These are phyloP conservation scores for Sinosuthora webbiana DNA, from an alignment of 2,113 vertebrate genomes.

Conservation along the genomic window DNA sequence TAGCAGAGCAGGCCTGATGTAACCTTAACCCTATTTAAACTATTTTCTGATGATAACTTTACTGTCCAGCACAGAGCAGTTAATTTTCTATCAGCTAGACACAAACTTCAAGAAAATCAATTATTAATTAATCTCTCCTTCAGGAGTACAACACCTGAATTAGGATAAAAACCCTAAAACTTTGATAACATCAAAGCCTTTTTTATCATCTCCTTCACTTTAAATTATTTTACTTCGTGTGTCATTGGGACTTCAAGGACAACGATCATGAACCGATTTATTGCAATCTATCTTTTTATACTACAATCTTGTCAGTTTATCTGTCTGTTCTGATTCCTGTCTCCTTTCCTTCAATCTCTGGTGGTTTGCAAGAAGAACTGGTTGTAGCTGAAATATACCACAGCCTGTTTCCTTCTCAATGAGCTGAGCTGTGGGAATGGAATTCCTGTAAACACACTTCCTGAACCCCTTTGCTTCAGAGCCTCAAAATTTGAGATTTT, in stretches of 20 bases:
- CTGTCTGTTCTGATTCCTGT: neutral
- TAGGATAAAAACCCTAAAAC: neutral
- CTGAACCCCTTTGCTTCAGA: neutral
- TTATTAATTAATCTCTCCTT: neutral
- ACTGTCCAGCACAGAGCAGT: neutral
- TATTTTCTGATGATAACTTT: neutral
- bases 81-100: neutral
- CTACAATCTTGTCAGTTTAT: neutral
- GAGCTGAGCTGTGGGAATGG: neutral
- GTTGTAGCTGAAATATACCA: neutral
- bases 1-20: neutral
- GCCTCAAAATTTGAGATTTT: neutral
- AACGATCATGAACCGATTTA: accelerated
- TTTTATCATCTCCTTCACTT: neutral
- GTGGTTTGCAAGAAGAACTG: neutral
- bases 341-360: neutral
- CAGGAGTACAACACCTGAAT: neutral
- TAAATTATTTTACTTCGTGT: neutral
- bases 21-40: neutral
- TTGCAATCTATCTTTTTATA: neutral
- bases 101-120: neutral
- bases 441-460: neutral
- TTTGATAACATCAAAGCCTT: neutral
- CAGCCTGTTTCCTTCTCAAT: neutral
- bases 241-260: neutral